Evolutionary conservation across 2,888 invertebrate species (phyloP), one percentile per base, ranked within the genome.

Genomic region (Carpatolechia fugitivella): DNA sequence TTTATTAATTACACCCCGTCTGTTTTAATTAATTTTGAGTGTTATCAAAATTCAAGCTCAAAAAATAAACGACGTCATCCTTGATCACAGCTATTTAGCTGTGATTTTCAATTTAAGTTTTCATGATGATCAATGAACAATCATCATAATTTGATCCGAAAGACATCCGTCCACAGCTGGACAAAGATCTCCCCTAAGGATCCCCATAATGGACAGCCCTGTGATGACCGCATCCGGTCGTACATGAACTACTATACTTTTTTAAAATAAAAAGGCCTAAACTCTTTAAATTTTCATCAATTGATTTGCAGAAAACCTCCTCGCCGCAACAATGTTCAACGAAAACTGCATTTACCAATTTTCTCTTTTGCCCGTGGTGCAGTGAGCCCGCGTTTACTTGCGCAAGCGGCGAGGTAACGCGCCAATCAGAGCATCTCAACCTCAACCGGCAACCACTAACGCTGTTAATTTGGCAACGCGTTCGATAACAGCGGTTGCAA

Each of bases 361-460:
- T 62, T 62, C 57, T 60, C 59, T 56, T 60, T 64, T 56, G 56
- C 29, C 61, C 24, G 24, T 20, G 18, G 14, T 53, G 64, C 60
- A 61, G 57, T 60, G 62, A 68, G 73, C 68, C 68, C 66, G 70
- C 76, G 70, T 68, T 68, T 68, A 66, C 64, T 77, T 74, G 62
- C 70, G 70, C 70, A 76, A 78, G 61, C 49, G 54, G 48, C 66
- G 68, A 66, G 70, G 72, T 67, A 72, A 70, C 69, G 76, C 69
- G 74, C 73, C 71, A 85, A 86, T 82, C 81, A 59, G 59, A 59
- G 59, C 59, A 55, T 56, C 59, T 54, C 58, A 47, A 52, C 48
- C 52, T 47, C 13, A 33, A 31, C 52, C 20, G 14, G 18, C 46
- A 35, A 35, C 14, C 41, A 31, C 44, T 36, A 46, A 50, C 20